A percentile compares a stretch with the other conserved stretches of the same genome.
phyloP scores from a whole-genome alignment of 2,113 vertebrate species.

The Scomber scombrus region DNA sequence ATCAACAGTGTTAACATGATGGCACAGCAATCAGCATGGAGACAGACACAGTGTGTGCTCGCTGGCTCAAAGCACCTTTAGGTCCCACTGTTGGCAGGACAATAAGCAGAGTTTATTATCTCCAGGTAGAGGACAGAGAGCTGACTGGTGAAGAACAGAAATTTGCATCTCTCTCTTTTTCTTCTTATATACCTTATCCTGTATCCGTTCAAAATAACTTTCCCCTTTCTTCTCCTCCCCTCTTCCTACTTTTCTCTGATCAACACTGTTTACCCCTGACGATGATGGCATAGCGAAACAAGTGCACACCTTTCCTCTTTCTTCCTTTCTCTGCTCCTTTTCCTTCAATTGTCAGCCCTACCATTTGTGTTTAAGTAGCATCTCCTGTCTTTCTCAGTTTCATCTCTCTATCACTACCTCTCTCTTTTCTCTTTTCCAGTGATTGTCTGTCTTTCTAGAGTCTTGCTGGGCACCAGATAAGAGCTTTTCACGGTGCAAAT shows the following conservation, averaged over 20 bases:
- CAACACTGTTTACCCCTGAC: background rate
- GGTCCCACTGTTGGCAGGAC: no score
- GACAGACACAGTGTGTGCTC: no score
- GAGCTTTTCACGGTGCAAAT: constrained; percentile 66
- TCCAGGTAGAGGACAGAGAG: no score
- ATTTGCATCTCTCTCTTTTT: background rate
- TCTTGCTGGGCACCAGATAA: constrained; percentile 66
- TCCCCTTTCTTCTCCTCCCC: background rate
- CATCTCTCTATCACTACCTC: constrained; percentile 19
- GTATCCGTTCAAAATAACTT: background rate
- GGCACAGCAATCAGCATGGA: no score
- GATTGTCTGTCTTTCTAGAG: constrained; percentile 49
- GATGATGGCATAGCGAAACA: background rate
- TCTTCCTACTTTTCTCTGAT: background rate
- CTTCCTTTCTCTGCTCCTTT: background rate
- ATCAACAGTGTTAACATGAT: no score
- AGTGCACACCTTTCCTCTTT: constrained; percentile 10
- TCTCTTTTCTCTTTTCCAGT: constrained; percentile 28
- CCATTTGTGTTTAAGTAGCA: constrained; percentile 28
- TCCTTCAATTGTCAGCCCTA: constrained; percentile 22
- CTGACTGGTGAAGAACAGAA: no score
- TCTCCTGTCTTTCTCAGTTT: constrained; percentile 30
- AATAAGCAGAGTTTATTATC: no score
- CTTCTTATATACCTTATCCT: background rate
- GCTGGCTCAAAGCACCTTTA: no score